Evolutionary conservation across 2,888 invertebrate genomes (phyloP).

Genomic region (Thecocarcelia acutangulata): DNA sequence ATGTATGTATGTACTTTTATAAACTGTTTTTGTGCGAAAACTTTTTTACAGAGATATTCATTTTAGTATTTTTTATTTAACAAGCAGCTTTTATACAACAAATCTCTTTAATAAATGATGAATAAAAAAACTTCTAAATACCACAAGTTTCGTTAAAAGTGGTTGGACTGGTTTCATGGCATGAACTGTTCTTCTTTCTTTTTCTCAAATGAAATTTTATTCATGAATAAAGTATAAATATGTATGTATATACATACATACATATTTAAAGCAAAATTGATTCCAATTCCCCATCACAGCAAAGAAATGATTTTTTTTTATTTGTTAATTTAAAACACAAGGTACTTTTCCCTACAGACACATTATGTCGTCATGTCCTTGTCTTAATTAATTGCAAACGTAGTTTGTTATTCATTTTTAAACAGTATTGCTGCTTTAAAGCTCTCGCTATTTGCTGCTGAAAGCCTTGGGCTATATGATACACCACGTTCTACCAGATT

Average conservation of each 20-base stretch:
- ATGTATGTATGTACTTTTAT: too few species aligned
- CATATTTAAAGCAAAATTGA: background rate
- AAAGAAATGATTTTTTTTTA: background rate
- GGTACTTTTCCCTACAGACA: slow-evolving; percentile 26
- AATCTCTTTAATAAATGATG: background rate
- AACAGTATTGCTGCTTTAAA: slow-evolving; percentile 11
- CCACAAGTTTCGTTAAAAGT: background rate
- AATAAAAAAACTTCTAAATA: background rate
- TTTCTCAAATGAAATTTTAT: background rate
- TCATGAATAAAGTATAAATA: background rate
- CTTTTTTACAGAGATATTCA: too few species aligned
- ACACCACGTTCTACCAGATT: slow-evolving; percentile 27
- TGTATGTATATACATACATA: too few species aligned
- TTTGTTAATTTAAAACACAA: slow-evolving; percentile 2
- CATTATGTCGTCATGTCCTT: slow-evolving; percentile 37
- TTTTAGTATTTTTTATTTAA: too few species aligned
- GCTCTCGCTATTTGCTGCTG: slow-evolving; percentile 3
- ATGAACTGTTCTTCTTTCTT: too few species aligned
- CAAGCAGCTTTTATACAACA: too few species aligned
- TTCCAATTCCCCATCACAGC: background rate
- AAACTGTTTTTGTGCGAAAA: too few species aligned
- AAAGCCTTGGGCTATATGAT: slow-evolving; percentile 30
- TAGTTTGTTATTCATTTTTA: slow-evolving; percentile 34
- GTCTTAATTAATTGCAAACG: slow-evolving; percentile 45
- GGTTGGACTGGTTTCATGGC: slow-evolving; percentile 10